These are phyloP conservation scores for Camponotus floridanus DNA, from an alignment of 1,140 invertebrate species.

Conservation along the genomic window DNA sequence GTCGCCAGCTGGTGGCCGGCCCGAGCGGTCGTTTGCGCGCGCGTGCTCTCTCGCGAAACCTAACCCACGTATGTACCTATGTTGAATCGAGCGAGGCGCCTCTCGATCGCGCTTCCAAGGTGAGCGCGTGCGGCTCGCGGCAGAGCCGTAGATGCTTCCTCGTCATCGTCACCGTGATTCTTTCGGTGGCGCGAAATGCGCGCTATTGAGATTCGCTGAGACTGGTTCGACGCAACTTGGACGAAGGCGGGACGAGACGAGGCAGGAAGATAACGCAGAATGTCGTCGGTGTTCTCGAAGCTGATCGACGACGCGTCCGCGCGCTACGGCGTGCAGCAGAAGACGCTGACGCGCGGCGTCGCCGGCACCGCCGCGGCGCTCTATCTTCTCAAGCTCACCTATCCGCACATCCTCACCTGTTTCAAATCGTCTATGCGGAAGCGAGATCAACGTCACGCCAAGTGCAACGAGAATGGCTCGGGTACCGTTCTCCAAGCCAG, in stretches of 20 bases:
- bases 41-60: not conserved
- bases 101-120: constrained; percentile 18
- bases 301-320: constrained; percentile 87
- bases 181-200: constrained; percentile 16
- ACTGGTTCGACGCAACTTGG: not conserved
- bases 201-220: not conserved
- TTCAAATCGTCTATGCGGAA: constrained; percentile 48
- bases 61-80: not conserved
- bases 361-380: constrained; percentile 85
- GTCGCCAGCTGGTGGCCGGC: constrained; percentile 81
- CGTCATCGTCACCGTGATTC: not conserved
- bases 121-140: not conserved
- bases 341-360: constrained; percentile 88
- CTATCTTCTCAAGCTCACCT: constrained; percentile 85
- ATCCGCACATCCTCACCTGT: constrained; percentile 80
- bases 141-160: constrained; percentile 28
- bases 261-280: constrained; percentile 76
- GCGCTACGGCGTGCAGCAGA: constrained; percentile 87
- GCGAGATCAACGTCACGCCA: not conserved
- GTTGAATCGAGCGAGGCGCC: not conserved
- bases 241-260: constrained; percentile 28
- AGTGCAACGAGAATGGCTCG: constrained; percentile 70
- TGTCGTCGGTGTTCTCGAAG: constrained; percentile 90
- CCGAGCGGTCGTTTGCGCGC: not conserved
- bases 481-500: not conserved